Evolutionary conservation across 2,888 invertebrate genomes (phyloP), one percentile per base, ranked within the genome.

Genomic region (Sialis lutaria): DNA sequence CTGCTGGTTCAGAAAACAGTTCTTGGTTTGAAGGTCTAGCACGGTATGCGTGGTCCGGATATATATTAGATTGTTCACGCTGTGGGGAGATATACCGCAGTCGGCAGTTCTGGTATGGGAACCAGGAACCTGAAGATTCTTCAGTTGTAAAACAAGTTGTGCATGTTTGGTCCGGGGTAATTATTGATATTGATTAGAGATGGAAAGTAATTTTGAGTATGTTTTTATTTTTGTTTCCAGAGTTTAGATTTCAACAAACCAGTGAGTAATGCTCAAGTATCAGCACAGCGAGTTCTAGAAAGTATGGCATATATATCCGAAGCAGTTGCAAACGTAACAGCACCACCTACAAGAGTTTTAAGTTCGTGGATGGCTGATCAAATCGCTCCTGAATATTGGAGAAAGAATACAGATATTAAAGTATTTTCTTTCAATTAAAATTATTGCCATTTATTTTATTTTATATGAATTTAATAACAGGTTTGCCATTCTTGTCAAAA

Each of bases 91-190:
- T 82, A 50, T 75, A 73, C 56, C 70, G 82, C 40, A 81, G 82
- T 55, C 70, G 85, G 30, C 78, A 86, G 58, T 80, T 79, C 60
- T 88, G 86, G 87, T 85, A 78, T 60, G 85, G 84, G 5, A 86
- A 87, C 57, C 76, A 77, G 54, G 73, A 76, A 50, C 82, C 84
- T 0, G 82, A 82, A 59, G 75, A 78, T 50, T 45, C 45, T 7
- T 64, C 69, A 32, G 80, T 84, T 9, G 64, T 75, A 49, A 69
- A 73, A 6, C 79, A 82, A 62, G 74, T 77, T 42, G 69, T 75
- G 10, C 83, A 82, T 58, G 73, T 82, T 12, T 83, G 82, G 83
- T 72, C 73, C 51, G 75, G 73, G 56, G 73, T 73, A 55, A 64
- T 64, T 60, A 47, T 44, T 45, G 7, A 34, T 35, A 8, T 10